Evolutionary conservation across 2,888 invertebrate species (phyloP), one percentile per base, ranked within the genome.

Genomic region (Drosophila nigritarsus): DNA sequence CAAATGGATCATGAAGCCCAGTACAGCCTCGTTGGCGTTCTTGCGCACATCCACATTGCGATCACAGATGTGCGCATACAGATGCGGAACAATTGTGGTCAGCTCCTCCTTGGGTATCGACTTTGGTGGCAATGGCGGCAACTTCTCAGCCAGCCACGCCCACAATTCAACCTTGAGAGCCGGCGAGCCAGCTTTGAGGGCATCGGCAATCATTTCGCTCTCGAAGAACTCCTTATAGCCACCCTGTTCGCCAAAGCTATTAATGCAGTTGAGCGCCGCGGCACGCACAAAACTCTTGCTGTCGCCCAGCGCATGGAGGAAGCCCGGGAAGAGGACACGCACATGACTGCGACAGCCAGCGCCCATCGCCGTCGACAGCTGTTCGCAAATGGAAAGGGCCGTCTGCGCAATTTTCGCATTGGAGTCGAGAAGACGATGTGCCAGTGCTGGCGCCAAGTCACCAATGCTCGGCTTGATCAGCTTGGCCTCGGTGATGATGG

Each of bases 1-100:
- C 9, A 98, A 94, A 91, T 98, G 98, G 76, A 98, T 95, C 98
- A 99, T 99, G 85, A 98, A 95, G 4, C 98, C 98, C 50, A 98
- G 93, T 42, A 98, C 96, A 49, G 98, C 97, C 91, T 98, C 98
- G 63, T 96, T 96, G 2, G 98, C 96, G 88, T 96, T 97, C 91
- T 98, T 98, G 15, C 99, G 94, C 6, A 99, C 98, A 80, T 98
- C 98, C 0, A 96, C 96, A 91, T 96, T 97, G 64, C 99, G 95
- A 93, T 99, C 99, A 91, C 98, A 98, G 68, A 99, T 93, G 89
- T 97, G 97, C 42, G 95, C 94, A 93, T 96, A 98, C 62, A 99
- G 93, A 80, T 95, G 94, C 0, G 97, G 96, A 67, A 98, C 93
- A 93, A 97, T 97, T 2, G 95, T 93, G 0, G 95, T 92, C 2